Conservation (phyloP, 2,113 vertebrate genomes). For the Alligator mississippiensis region DNA sequence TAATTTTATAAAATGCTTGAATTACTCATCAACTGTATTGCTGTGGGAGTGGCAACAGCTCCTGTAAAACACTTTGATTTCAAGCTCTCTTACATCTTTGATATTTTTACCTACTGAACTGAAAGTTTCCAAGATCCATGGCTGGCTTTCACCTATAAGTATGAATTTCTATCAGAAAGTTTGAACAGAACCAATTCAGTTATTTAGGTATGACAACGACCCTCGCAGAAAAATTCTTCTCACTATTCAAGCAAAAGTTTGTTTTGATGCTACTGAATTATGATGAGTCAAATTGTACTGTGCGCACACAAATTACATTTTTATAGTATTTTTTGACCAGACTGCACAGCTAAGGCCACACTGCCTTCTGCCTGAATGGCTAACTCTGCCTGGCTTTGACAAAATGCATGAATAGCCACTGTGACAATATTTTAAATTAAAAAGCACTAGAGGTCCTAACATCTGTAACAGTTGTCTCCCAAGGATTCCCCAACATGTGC, state of each 20-base stretch:
- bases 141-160: not conserved
- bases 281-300: not conserved
- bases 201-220: not conserved
- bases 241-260: conserved; percentile 14
- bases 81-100: not conserved
- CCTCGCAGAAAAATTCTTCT: not conserved
- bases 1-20: not conserved
- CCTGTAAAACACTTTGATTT: not conserved
- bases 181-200: not conserved
- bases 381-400: not conserved
- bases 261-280: not conserved
- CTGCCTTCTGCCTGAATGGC: not conserved
- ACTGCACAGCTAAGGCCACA: not conserved
- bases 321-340: not conserved
- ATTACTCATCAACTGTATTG: not conserved
- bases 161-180: conserved; percentile 3
- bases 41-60: not conserved
- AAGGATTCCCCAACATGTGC: not conserved
- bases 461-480: not conserved
- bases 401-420: not conserved
- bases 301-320: not conserved
- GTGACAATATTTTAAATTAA: not conserved
- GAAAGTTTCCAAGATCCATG: not conserved
- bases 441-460: not conserved
- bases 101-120: not conserved